Percentiles rank a stretch among this genome's conserved stretches.
phyloP scores from a whole-genome alignment of 2,113 vertebrate species.

The Burhinus oedicnemus region DNA sequence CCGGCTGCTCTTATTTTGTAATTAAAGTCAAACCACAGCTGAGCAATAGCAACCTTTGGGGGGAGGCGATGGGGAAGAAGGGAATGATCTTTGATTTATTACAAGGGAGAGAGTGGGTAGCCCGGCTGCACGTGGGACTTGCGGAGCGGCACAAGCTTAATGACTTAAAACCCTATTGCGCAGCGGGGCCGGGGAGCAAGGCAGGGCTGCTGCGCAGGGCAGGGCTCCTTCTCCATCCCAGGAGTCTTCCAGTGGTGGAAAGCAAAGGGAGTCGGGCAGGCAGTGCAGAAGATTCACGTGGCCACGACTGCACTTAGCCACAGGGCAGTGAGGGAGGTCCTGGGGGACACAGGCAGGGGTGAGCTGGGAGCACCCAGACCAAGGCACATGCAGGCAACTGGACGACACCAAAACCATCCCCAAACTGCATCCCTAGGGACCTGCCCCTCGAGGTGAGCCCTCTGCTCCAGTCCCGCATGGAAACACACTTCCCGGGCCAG shows the following conservation, averaged over 20 bases:
- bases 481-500: accelerated
- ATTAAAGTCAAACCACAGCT: slow-evolving; percentile 17
- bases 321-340: neutral
- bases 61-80: neutral
- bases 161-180: neutral
- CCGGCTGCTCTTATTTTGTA: neutral
- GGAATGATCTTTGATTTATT: neutral
- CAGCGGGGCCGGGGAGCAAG: accelerated
- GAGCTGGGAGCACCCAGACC: neutral
- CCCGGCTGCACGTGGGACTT: neutral
- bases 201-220: neutral
- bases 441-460: neutral
- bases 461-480: neutral
- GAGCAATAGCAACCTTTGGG: neutral
- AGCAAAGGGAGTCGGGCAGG: accelerated
- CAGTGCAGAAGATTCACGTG: neutral
- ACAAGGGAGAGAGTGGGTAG: neutral
- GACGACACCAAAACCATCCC: neutral
- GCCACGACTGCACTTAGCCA: neutral
- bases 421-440: neutral
- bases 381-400: too few species aligned
- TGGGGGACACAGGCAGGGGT: neutral
- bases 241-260: neutral
- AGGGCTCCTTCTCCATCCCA: neutral
- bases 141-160: neutral